Percentiles rank a stretch among this genome's conserved stretches.
Evolutionary conservation across 2,888 invertebrate genomes (phyloP).

Genomic region (Cyrtodaria siliqua): DNA sequence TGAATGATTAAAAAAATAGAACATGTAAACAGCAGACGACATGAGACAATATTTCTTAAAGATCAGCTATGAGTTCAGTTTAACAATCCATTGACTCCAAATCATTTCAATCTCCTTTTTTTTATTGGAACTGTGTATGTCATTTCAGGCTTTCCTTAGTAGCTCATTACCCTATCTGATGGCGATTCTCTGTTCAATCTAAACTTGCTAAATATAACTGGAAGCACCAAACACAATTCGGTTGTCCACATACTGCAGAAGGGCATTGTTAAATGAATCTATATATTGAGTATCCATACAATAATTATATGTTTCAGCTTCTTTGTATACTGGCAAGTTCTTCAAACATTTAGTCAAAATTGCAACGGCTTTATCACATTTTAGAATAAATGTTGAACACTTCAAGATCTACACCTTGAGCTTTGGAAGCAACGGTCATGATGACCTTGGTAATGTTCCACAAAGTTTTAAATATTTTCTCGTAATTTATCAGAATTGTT

Average conservation of each 20-base stretch:
- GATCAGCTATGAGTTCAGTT: too few relatives aligned
- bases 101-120: background rate
- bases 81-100: conserved; percentile 7
- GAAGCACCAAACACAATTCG: background rate
- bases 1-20: too few relatives aligned
- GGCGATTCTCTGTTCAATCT: background rate
- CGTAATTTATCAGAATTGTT: conserved; percentile 1
- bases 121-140: conserved; percentile 6
- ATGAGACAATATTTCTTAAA: too few relatives aligned
- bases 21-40: too few relatives aligned
- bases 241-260: background rate
- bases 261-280: background rate
- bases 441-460: background rate
- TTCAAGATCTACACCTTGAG: background rate
- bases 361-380: too few relatives aligned
- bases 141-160: conserved; percentile 7
- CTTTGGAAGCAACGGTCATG: background rate
- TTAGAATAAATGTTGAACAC: too few relatives aligned
- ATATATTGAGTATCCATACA: too few relatives aligned
- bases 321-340: too few relatives aligned
- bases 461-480: conserved; percentile 1
- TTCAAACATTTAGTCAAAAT: too few relatives aligned
- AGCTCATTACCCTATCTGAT: background rate
- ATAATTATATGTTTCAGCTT: too few relatives aligned
- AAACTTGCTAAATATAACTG: too few relatives aligned